Percentiles rank a stretch among this genome's conserved stretches.
Evolutionary conservation across 2,888 invertebrate species (phyloP).

Genomic region (Drosophila diplacantha): DNA sequence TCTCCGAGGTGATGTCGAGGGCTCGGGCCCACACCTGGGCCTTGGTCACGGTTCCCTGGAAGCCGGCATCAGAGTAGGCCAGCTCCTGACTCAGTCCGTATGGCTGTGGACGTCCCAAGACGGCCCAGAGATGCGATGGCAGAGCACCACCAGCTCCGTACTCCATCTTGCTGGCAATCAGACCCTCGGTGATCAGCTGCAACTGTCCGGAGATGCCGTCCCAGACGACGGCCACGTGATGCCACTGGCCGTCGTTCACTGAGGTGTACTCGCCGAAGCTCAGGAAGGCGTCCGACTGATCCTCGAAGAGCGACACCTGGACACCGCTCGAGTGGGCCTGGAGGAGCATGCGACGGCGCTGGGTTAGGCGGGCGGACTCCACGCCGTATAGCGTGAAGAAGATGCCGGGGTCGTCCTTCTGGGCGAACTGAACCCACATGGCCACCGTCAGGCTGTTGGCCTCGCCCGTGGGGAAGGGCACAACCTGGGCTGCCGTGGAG

Average conservation of each 20-base stretch:
- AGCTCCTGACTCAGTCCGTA: slow-evolving; percentile 81
- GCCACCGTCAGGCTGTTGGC: slow-evolving; percentile 91
- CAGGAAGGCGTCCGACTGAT: slow-evolving; percentile 91
- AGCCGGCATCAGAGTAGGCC: slow-evolving; percentile 91
- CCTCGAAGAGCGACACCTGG: slow-evolving; percentile 92
- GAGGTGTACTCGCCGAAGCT: slow-evolving; percentile 95
- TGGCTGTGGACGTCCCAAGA: slow-evolving; percentile 91
- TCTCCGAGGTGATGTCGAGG: slow-evolving; percentile 92
- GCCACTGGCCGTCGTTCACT: slow-evolving; percentile 97
- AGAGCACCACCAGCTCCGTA: slow-evolving; percentile 91
- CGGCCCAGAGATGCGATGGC: slow-evolving; percentile 93
- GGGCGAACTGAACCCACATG: slow-evolving; percentile 97
- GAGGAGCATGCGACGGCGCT: slow-evolving; percentile 87
- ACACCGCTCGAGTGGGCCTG: slow-evolving; percentile 97
- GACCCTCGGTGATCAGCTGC: slow-evolving; percentile 95
- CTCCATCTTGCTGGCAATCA: slow-evolving; percentile 94
- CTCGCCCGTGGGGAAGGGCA: slow-evolving; percentile 90
- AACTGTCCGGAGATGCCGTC: slow-evolving; percentile 92
- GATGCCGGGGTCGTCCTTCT: slow-evolving; percentile 93
- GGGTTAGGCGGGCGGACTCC: slow-evolving; percentile 87
- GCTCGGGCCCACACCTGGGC: slow-evolving; percentile 96
- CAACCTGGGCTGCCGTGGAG: slow-evolving; percentile 93
- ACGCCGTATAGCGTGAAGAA: slow-evolving; percentile 96
- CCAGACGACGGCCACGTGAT: slow-evolving; percentile 97
- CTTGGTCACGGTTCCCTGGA: slow-evolving; percentile 96